Evolutionary conservation across 2,113 vertebrate species (phyloP), one percentile per base, ranked within the genome.

Genomic region (Electrona antarctica): DNA sequence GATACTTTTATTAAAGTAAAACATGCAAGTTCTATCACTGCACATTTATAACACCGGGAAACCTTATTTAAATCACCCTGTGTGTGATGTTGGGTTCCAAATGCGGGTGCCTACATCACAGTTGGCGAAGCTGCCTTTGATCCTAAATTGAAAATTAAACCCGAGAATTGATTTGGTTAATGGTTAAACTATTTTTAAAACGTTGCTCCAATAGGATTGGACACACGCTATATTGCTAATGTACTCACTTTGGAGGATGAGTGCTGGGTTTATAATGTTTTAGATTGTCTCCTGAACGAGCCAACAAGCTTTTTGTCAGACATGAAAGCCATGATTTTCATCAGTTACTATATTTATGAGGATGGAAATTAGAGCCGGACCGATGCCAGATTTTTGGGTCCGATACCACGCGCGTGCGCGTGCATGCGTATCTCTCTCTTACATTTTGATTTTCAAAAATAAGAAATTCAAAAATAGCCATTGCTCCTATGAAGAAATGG

Each of bases 11-110:
- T 33, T 2, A 2, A 33, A 33, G 29, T 33, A 33, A 33, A 33
- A 33, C 4, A 33, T 33, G 29, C 4, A 4, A 33, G 29, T 33
- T 33, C 29, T 4, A 33, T 33, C 29, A 33, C 29, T 33, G 29
- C 29, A 33, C 29, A 4, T 33, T 33, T 2, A 4, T 76, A 93
- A 33, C 29, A 33, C 68, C 57, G 28, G 69, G 56, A 11, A 46
- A 60, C 55, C 15, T 73, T 77, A 68, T 74, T 83, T 87, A 57
- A 47, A 76, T 74, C 79, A 57, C 73, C 49, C 49, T 10, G 13
- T 59, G 67, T 71, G 79, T 65, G 28, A 51, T n/a, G 51, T 5
- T 33, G 45, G 7, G 4, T 28, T 69, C 67, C 71, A 74, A 29
- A n/a, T 60, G 56, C 64, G 70, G 52, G 29, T 55, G n/a, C 60